A percentile compares a stretch with the other conserved stretches of the same genome.
Evolutionary conservation across 2,113 vertebrate genomes (phyloP).

Genomic region (Ictalurus furcatus): DNA sequence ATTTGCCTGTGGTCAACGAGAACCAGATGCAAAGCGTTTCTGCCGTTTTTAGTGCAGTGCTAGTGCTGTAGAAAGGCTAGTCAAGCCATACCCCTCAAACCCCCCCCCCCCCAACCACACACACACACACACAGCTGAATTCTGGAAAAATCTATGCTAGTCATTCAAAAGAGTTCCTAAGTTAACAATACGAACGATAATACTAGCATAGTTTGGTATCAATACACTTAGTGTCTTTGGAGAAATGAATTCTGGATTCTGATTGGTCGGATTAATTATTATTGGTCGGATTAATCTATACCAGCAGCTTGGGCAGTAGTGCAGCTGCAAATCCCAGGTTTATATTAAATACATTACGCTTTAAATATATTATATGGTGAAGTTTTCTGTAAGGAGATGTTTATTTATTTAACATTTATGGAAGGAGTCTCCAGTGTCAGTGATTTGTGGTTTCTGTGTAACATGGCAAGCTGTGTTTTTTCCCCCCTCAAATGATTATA

Average conservation of each 20-base stretch:
- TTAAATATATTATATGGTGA: background rate
- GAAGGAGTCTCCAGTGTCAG: background rate
- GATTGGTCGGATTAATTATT: background rate
- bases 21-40: conserved; percentile 37
- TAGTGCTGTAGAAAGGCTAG: background rate
- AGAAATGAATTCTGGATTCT: background rate
- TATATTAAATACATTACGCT: background rate
- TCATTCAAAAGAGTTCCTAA: background rate
- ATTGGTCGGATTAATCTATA: background rate
- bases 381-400: too few relatives aligned
- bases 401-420: background rate
- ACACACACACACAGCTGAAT: background rate
- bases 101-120: background rate
- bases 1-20: conserved; percentile 43
- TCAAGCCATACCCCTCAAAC: too few relatives aligned
- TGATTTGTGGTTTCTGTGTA: background rate
- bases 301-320: background rate
- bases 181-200: background rate
- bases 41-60: conserved; percentile 9
- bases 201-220: background rate
- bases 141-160: background rate
- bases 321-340: background rate
- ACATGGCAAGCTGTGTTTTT: too few relatives aligned
- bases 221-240: background rate
- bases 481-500: too few relatives aligned